A percentile compares a stretch with the other conserved stretches of the same genome.
Evolutionary conservation across 2,113 vertebrate species (phyloP).

Genomic region (Semicossyphus pulcher): DNA sequence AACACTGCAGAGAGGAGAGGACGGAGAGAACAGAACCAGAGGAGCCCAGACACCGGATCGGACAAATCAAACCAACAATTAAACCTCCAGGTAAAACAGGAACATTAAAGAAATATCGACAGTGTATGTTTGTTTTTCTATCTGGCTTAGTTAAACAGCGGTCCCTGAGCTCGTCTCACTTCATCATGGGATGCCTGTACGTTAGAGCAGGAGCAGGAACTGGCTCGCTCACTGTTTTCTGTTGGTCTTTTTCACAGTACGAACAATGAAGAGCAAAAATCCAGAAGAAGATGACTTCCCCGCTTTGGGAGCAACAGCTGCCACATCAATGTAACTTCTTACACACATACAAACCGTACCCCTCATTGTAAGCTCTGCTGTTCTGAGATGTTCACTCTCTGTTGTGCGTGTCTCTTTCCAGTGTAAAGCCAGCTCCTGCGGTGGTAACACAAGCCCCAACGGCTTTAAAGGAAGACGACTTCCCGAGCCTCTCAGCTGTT

Average conservation of each 20-base stretch:
- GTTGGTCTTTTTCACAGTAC: slow-evolving; percentile 44
- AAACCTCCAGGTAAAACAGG: slow-evolving; percentile 84
- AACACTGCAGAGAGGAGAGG: slow-evolving; percentile 82
- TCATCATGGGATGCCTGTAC: not conserved
- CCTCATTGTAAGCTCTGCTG: not conserved
- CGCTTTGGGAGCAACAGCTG: slow-evolving; percentile 74
- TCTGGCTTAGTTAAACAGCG: no score
- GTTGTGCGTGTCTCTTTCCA: slow-evolving; percentile 25
- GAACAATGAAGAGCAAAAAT: slow-evolving; percentile 77
- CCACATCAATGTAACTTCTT: slow-evolving; percentile 60
- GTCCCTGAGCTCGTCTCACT: no score
- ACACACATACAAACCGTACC: not conserved
- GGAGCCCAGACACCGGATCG: slow-evolving; percentile 65
- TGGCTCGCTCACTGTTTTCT: not conserved
- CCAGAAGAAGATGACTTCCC: slow-evolving; percentile 87
- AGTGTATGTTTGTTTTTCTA: no score
- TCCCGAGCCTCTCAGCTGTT: slow-evolving; percentile 88
- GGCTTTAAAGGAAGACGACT: slow-evolving; percentile 94
- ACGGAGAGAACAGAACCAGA: slow-evolving; percentile 76
- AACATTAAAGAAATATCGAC: not conserved
- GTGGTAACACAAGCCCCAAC: slow-evolving; percentile 62
- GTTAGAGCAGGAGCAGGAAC: not conserved
- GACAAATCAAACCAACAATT: slow-evolving; percentile 64
- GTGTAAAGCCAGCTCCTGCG: slow-evolving; percentile 72
- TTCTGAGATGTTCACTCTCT: not conserved